These are phyloP conservation scores for Sarcophaga rosellei DNA, from an alignment of 2,888 invertebrate genomes.

Conservation along the genomic window DNA sequence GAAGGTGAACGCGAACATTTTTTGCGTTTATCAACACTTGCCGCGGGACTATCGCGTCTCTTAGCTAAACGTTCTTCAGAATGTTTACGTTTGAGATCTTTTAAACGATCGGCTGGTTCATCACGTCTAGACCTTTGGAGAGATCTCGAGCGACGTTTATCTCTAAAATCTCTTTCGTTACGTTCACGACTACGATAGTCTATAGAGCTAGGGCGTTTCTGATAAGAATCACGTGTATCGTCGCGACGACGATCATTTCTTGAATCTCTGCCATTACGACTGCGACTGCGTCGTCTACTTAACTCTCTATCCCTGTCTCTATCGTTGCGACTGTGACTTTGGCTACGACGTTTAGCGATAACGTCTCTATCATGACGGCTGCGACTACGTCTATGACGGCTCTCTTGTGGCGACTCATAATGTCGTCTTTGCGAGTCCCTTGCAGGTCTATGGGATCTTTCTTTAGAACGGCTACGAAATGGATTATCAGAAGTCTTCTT, in stretches of 20 bases:
- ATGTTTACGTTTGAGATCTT: constrained; percentile 62
- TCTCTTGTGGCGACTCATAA: constrained; percentile 71
- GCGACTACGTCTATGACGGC: constrained; percentile 58
- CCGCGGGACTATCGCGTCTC: constrained; percentile 38
- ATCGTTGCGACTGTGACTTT: constrained; percentile 52
- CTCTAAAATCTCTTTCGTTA: constrained; percentile 25
- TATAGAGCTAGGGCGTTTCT: constrained; percentile 22
- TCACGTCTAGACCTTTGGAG: constrained; percentile 40
- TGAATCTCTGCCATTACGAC: constrained; percentile 44
- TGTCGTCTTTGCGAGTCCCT: constrained; percentile 64
- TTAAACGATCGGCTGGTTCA: constrained; percentile 36
- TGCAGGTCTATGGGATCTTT: constrained; percentile 69
- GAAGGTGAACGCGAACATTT: constrained; percentile 61
- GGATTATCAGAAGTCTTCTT: constrained; percentile 72
- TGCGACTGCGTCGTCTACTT: constrained; percentile 37
- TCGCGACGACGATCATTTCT: constrained; percentile 20
- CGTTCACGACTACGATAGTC: constrained; percentile 44
- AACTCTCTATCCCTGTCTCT: constrained; percentile 57
- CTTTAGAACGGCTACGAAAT: constrained; percentile 76
- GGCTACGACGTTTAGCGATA: constrained; percentile 37
- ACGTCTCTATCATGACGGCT: constrained; percentile 38
- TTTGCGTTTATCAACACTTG: constrained; percentile 58
- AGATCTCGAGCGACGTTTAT: constrained; percentile 44
- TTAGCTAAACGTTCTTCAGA: constrained; percentile 53
- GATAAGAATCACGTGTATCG: constrained; percentile 27